Evolutionary conservation across 2,888 invertebrate genomes (phyloP).

Genomic region (Leptinotarsa haldemani): DNA sequence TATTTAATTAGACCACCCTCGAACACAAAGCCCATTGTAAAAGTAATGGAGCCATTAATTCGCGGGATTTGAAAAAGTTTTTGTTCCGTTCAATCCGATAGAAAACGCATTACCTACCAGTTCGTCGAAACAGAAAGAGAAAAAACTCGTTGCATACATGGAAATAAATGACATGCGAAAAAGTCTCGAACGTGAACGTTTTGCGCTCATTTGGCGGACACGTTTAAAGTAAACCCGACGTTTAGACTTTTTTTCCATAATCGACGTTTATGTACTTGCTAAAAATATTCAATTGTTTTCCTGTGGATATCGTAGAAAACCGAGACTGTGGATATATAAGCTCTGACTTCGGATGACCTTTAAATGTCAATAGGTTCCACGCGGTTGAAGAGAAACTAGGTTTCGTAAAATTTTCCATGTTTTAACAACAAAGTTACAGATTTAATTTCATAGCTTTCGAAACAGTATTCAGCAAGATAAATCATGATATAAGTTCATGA

Average conservation of each 20-base stretch:
- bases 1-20: constrained; percentile 18
- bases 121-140: constrained; percentile 9
- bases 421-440: not conserved
- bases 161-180: constrained; percentile 37
- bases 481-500: not conserved
- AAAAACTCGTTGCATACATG: constrained; percentile 24
- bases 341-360: constrained; percentile 31
- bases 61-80: constrained; percentile 33
- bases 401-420: constrained; percentile 24
- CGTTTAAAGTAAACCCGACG: constrained; percentile 4
- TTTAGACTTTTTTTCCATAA: not conserved
- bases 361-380: constrained; percentile 27
- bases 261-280: not conserved
- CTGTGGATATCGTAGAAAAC: constrained; percentile 34
- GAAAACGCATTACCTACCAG: constrained; percentile 25
- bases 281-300: constrained; percentile 49
- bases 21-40: constrained; percentile 35
- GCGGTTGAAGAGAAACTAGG: constrained; percentile 8
- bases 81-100: constrained; percentile 30
- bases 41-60: constrained; percentile 37
- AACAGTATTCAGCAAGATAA: not conserved
- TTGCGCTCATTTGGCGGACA: not conserved
- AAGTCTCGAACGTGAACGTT: constrained; percentile 33
- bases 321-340: not conserved
- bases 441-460: not conserved